Percentiles rank a stretch among this genome's conserved stretches.
These are phyloP conservation scores for Penaeus indicus DNA, from an alignment of 1,140 invertebrate species.

Conservation along the genomic window DNA sequence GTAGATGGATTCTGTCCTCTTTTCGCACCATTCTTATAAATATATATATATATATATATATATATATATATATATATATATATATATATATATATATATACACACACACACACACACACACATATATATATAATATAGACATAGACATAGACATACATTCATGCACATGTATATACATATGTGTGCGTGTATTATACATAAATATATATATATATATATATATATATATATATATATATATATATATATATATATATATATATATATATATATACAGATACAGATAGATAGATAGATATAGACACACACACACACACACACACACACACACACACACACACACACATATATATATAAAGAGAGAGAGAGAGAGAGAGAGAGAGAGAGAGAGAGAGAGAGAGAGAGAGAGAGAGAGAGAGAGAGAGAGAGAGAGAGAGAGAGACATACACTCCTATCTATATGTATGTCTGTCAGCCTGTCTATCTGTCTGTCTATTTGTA, in stretches of 20 bases:
- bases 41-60: not conserved
- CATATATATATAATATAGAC: not conserved
- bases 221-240: not conserved
- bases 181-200: not conserved
- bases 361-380: too few species aligned
- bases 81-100: not conserved
- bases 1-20: too few species aligned
- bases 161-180: conserved; percentile 6
- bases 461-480: too few species aligned
- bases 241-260: not conserved
- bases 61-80: not conserved
- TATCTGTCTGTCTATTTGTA: not conserved
- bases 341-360: too few species aligned
- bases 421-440: too few species aligned
- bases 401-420: too few species aligned
- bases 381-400: too few species aligned
- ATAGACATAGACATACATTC: not conserved
- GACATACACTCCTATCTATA: too few species aligned
- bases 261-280: not conserved
- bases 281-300: not conserved
- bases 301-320: too few species aligned
- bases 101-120: not conserved
- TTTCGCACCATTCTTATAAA: too few species aligned
- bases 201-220: too few species aligned
- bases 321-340: too few species aligned